phyloP scores from a whole-genome alignment of 2,888 invertebrate genomes.

The Amblyteles armatorius region DNA sequence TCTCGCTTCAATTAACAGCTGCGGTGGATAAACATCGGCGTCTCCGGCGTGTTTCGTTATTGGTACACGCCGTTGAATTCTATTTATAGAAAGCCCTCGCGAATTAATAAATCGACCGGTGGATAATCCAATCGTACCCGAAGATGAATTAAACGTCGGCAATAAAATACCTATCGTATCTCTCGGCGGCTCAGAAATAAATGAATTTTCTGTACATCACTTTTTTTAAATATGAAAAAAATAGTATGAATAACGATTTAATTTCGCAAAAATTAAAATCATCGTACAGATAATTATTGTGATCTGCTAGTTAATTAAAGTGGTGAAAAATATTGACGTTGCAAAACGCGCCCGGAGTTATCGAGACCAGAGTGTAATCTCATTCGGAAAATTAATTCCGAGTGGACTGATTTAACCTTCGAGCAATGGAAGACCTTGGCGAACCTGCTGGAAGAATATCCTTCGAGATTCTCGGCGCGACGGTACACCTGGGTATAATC shows the following conservation, averaged over 20 bases:
- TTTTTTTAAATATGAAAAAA: neutral
- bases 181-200: neutral
- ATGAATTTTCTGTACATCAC: neutral
- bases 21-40: slow-evolving; percentile 40
- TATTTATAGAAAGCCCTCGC: slow-evolving; percentile 35
- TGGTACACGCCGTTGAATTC: slow-evolving; percentile 42
- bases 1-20: slow-evolving; percentile 65
- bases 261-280: neutral
- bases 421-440: slow-evolving; percentile 27
- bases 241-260: neutral
- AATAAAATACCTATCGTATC: neutral
- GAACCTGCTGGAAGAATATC: slow-evolving; percentile 11
- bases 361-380: slow-evolving; percentile 5
- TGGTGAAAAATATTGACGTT: neutral
- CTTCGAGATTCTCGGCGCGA: slow-evolving; percentile 22
- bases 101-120: slow-evolving; percentile 44
- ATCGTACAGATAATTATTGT: neutral
- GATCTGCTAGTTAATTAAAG: neutral
- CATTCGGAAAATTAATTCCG: slow-evolving; percentile 25
- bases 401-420: slow-evolving; percentile 40
- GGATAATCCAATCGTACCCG: slow-evolving; percentile 26
- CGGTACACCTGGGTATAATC: slow-evolving; percentile 8
- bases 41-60: slow-evolving; percentile 35
- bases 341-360: neutral
- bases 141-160: neutral